These are phyloP conservation scores for Lutraria rhynchaena DNA, from an alignment of 1,140 invertebrate species.

Conservation along the genomic window DNA sequence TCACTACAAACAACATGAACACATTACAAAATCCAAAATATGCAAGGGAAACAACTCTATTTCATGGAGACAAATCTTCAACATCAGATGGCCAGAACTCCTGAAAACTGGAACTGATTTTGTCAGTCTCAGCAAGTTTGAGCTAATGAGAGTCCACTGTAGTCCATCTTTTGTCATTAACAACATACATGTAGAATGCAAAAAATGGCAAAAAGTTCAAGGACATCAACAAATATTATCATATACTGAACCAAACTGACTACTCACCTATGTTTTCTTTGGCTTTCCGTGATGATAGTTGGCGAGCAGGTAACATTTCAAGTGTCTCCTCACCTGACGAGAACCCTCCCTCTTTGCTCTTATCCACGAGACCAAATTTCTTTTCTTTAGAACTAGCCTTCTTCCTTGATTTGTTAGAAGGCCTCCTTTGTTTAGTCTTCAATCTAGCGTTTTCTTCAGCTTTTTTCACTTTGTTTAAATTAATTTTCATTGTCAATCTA, in stretches of 20 bases:
- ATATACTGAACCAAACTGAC: not conserved
- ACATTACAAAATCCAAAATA: no score
- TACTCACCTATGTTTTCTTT: constrained; percentile 65
- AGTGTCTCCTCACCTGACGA: not conserved
- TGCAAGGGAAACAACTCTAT: no score
- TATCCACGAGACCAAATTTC: constrained; percentile 43
- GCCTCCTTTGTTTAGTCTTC: constrained; percentile 38
- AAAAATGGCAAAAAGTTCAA: constrained; percentile 6
- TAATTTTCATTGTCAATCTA: constrained; percentile 71
- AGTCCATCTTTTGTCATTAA: no score
- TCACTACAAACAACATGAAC: no score
- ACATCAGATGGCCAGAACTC: no score
- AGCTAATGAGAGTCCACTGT: no score
- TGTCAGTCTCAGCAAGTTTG: no score
- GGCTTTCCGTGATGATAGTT: constrained; percentile 70
- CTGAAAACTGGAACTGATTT: no score
- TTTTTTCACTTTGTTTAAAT: constrained; percentile 59
- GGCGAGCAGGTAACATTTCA: constrained; percentile 50
- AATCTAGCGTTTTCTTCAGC: constrained; percentile 59
- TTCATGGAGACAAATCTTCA: no score
- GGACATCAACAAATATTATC: not conserved
- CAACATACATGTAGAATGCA: not conserved
- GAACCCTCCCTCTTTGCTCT: not conserved
- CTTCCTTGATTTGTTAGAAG: constrained; percentile 3
- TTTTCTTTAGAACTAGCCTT: constrained; percentile 38